phyloP scores from a whole-genome alignment of 2,888 invertebrate genomes.

The Heliconius erato region DNA sequence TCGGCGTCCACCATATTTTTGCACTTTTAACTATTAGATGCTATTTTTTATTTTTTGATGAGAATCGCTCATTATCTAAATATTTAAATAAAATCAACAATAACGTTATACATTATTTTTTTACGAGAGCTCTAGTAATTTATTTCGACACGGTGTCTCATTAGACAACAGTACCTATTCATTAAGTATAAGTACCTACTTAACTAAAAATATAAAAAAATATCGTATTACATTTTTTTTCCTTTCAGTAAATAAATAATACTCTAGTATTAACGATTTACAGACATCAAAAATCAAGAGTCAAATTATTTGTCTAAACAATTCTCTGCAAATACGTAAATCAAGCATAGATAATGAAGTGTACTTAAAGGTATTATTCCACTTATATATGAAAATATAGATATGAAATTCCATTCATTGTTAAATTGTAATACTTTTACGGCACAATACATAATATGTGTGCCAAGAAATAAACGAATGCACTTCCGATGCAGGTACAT shows the following conservation, averaged over 20 bases:
- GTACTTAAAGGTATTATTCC: not conserved
- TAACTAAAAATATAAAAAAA: not conserved
- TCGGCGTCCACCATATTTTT: slow-evolving; percentile 48
- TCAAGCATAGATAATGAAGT: not conserved
- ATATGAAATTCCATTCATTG: slow-evolving; percentile 7
- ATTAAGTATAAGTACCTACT: not conserved
- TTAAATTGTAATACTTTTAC: slow-evolving; percentile 19
- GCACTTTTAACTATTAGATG: not conserved
- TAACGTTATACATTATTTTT: not conserved
- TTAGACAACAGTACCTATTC: not conserved
- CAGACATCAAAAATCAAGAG: not conserved
- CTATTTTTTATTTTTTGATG: not conserved
- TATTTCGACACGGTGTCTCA: not conserved
- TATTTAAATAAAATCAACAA: not conserved
- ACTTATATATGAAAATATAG: not conserved
- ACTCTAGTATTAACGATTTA: not conserved
- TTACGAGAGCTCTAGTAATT: not conserved
- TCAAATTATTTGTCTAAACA: not conserved
- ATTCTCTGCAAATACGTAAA: not conserved
- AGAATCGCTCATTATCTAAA: not conserved
- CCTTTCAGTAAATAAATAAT: not conserved
- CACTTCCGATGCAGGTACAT: slow-evolving; percentile 23
- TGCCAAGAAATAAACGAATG: slow-evolving; percentile 57
- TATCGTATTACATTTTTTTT: not conserved
- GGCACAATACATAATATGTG: slow-evolving; percentile 10